phyloP scores from a whole-genome alignment of 1,140 invertebrate genomes.

The Apolygus lucorum region DNA sequence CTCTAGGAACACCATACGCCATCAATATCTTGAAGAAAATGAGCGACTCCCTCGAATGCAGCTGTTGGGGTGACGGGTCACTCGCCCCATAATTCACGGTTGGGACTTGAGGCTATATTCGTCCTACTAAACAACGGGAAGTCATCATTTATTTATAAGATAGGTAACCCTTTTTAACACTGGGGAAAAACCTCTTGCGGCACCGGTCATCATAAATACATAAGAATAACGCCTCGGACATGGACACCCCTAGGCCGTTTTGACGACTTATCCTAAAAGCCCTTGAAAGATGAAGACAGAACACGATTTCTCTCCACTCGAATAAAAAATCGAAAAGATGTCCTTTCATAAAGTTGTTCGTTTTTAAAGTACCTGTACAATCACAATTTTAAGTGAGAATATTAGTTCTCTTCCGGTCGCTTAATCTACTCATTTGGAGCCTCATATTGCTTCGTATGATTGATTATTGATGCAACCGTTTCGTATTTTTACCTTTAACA shows the following conservation, averaged over 20 bases:
- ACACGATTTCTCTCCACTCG: no score
- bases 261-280: background rate
- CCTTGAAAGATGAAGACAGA: no score
- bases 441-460: no score
- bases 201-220: background rate
- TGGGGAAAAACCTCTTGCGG: background rate
- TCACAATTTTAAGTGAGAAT: no score
- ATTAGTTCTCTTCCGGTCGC: no score
- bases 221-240: background rate
- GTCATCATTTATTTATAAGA: background rate
- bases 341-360: no score
- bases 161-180: background rate
- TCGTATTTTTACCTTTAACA: no score
- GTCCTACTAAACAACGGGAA: background rate
- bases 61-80: constrained; percentile 9
- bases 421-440: no score
- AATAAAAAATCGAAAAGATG: no score
- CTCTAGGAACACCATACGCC: background rate
- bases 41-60: background rate
- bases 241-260: background rate
- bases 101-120: background rate
- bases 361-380: no score
- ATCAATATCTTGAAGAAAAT: background rate
- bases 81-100: background rate
- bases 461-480: no score